Base-by-base conservation (phyloP, 2,113 vertebrate genomes). In the Apodemus sylvaticus region DNA sequence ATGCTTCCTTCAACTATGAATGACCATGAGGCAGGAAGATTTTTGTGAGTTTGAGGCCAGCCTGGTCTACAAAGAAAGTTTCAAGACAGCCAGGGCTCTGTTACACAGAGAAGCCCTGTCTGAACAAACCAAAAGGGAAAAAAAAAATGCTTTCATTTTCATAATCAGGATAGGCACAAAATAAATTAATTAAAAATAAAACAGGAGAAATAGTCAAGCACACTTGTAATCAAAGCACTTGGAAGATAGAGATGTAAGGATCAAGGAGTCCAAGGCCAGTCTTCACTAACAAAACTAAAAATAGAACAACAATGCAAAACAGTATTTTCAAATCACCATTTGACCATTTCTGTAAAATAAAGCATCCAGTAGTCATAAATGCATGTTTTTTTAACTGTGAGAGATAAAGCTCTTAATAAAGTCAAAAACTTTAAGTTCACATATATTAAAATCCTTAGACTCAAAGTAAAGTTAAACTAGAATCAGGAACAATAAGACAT, bases 381-480 rank as follows among this genome's bases (percentile, higher is more conserved):
- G 36, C 39, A 85, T 48, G 4, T 3, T n/a, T 20, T 64, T 91
- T 55, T 36, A 94, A 89, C 2, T 71, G 5, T 91, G 68, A 81
- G 91, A 94, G n/a, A 70, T 48, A 81, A 60, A 60, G 88, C 9
- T 4, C 48, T 95, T 73, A 87, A 55, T 42, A 92, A 60, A 90
- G 51, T 83, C 70, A 53, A 93, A 95, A 76, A 55, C 8, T 92
- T 83, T 76, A 90, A 83, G 92, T 90, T 62, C 36, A 93, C 42
- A 73, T 2, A 94, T 22, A 91, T 58, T 36, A 81, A 71, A 93
- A 74, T 71, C 36, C 79, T 77, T 53, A 39, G 79, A 42, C 58
- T 95, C 90, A 94, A 96, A 91, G 81, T 86, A 51, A 88, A 92
- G 89, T 36, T 91, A 68, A 91, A 20, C 77, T 78, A 74, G 12